These are phyloP conservation scores for Macropis europaea DNA, from an alignment of 2,888 invertebrate species.

Conservation along the genomic window DNA sequence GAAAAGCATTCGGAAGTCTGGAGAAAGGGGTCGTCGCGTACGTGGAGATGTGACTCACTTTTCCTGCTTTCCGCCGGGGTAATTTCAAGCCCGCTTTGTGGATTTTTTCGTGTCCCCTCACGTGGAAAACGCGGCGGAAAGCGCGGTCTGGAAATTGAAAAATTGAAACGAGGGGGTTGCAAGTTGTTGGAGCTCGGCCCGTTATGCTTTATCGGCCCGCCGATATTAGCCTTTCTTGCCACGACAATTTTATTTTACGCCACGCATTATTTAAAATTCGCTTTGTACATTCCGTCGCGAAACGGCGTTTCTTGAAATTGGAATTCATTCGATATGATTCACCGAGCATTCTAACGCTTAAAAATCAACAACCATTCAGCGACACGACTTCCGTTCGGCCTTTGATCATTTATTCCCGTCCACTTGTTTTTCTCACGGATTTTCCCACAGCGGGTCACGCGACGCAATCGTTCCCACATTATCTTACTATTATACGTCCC, in stretches of 20 bases:
- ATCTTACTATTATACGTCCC: no score
- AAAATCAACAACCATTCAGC: not conserved
- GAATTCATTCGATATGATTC: slow-evolving; percentile 11
- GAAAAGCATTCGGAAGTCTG: not conserved
- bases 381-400: not conserved
- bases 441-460: not conserved
- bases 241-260: slow-evolving; percentile 30
- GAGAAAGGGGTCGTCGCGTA: slow-evolving; percentile 28
- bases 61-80: slow-evolving; percentile 44
- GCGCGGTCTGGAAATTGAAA: slow-evolving; percentile 64
- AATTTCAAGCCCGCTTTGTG: slow-evolving; percentile 58
- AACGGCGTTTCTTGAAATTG: slow-evolving; percentile 23
- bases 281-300: not conserved
- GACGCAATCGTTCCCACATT: no score
- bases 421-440: not conserved
- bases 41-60: slow-evolving; percentile 57
- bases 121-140: slow-evolving; percentile 57
- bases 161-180: slow-evolving; percentile 54
- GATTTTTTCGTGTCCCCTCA: slow-evolving; percentile 46
- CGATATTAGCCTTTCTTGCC: slow-evolving; percentile 50
- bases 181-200: slow-evolving; percentile 48
- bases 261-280: slow-evolving; percentile 27
- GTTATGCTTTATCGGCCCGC: slow-evolving; percentile 61
- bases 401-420: not conserved
- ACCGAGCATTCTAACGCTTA: not conserved